A percentile compares a stretch with the other conserved stretches of the same genome.
phyloP scores from a whole-genome alignment of 2,888 invertebrate species.

The Temnothorax unifasciatus region DNA sequence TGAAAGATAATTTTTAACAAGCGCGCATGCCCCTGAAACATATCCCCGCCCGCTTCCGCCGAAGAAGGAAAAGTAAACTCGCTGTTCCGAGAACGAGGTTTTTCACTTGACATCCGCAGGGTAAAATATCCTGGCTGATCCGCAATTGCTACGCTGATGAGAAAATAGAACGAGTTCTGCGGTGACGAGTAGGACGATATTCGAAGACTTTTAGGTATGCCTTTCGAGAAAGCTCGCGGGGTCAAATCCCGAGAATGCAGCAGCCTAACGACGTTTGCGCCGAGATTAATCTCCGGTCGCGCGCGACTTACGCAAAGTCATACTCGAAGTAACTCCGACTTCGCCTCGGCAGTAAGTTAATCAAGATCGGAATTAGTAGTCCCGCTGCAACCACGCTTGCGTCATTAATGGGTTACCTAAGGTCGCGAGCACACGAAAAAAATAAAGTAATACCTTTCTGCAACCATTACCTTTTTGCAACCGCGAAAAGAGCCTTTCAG shows the following conservation, averaged over 20 bases:
- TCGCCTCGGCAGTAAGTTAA: conserved; percentile 36
- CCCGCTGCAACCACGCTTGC: conserved; percentile 29
- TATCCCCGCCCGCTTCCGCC: not conserved
- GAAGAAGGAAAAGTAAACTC: not conserved
- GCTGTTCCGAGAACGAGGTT: not conserved
- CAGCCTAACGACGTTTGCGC: conserved; percentile 44
- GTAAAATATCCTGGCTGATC: not conserved
- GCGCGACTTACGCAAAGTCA: conserved; percentile 56
- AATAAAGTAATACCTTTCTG: not conserved
- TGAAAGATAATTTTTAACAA: not conserved
- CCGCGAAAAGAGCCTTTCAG: not conserved
- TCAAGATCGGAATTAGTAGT: conserved; percentile 51
- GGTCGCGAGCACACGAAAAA: conserved; percentile 12
- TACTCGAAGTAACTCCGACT: conserved; percentile 49
- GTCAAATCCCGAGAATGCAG: conserved; percentile 17
- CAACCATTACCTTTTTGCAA: conserved; percentile 9
- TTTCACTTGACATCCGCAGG: not conserved
- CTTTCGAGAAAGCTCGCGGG: not conserved
- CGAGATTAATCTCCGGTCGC: conserved; percentile 51
- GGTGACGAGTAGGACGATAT: conserved; percentile 2
- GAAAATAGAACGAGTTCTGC: conserved; percentile 8
- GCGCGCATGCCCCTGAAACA: not conserved
- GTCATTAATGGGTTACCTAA: conserved; percentile 33
- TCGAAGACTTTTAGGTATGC: not conserved
- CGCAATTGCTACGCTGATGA: not conserved